Evolutionary conservation across 2,113 vertebrate species (phyloP).

Genomic region (Epinephelus moara): DNA sequence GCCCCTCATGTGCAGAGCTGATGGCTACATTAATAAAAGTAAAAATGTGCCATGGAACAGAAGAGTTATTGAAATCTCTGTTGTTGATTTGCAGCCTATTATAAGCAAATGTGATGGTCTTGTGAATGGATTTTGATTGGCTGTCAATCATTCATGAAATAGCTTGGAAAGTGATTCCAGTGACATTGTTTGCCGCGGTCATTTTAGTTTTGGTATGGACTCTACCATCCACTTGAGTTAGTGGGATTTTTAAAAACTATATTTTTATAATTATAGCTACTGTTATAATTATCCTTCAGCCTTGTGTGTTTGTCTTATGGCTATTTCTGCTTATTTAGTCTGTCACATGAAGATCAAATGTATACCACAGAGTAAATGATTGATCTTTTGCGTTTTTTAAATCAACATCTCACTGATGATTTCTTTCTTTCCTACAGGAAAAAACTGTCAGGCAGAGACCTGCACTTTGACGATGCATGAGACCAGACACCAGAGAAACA

Average conservation of each 20-base stretch:
- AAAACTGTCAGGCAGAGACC: constrained; percentile 49
- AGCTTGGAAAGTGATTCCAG: too few relatives aligned
- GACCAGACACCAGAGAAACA: background rate
- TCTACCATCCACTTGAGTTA: too few relatives aligned
- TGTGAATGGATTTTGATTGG: too few relatives aligned
- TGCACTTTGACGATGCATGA: constrained; percentile 59
- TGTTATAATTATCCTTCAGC: too few relatives aligned
- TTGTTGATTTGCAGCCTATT: too few relatives aligned
- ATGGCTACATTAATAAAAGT: background rate
- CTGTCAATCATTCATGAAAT: too few relatives aligned
- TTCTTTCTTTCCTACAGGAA: constrained; percentile 66
- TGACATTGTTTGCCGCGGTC: too few relatives aligned
- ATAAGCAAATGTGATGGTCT: background rate
- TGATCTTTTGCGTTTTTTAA: background rate
- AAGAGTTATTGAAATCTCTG: background rate
- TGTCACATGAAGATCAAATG: background rate
- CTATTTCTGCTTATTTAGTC: background rate
- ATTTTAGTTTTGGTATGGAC: too few relatives aligned
- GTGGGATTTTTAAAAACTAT: too few relatives aligned
- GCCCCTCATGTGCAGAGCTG: background rate
- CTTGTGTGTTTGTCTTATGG: background rate
- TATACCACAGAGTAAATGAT: background rate
- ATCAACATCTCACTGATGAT: background rate
- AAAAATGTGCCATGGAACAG: background rate
- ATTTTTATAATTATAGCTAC: too few relatives aligned